Evolutionary conservation across 2,113 vertebrate species (phyloP).

Genomic region (Corvus moneduloides): DNA sequence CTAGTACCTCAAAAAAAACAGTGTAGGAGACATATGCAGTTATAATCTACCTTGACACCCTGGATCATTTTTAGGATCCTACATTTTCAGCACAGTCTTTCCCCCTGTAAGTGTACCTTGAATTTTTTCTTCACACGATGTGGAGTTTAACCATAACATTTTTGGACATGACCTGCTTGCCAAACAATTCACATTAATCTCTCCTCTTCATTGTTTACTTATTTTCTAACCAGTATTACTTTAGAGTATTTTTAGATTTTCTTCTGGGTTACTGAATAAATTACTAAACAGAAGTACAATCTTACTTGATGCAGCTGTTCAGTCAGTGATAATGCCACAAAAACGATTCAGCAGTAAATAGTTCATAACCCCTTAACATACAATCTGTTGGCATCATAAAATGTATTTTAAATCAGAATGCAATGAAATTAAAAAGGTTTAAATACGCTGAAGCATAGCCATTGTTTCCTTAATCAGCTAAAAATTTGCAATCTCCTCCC

Average conservation of each 20-base stretch:
- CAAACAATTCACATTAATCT: neutral
- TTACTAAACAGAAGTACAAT: neutral
- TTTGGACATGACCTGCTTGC: neutral
- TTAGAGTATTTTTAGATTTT: neutral
- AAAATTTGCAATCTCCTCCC: neutral
- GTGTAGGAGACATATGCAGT: rapidly evolving
- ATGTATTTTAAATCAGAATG: neutral
- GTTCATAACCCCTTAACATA: neutral
- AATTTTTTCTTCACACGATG: neutral
- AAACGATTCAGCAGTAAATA: neutral
- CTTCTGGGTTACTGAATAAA: neutral
- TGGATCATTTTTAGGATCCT: neutral
- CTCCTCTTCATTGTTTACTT: neutral
- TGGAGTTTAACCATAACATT: neutral
- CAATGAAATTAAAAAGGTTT: neutral
- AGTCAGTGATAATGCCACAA: neutral
- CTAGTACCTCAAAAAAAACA: neutral
- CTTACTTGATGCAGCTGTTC: neutral
- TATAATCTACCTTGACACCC: neutral
- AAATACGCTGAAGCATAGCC: neutral
- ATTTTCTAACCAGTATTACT: neutral
- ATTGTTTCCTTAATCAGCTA: neutral
- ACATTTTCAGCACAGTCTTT: neutral
- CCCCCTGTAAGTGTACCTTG: neutral
- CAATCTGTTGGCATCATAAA: neutral